Percentiles rank a stretch among this genome's conserved stretches.
These are phyloP conservation scores for Stegodyphus mimosarum DNA, from an alignment of 1,140 invertebrate species.

Conservation along the genomic window DNA sequence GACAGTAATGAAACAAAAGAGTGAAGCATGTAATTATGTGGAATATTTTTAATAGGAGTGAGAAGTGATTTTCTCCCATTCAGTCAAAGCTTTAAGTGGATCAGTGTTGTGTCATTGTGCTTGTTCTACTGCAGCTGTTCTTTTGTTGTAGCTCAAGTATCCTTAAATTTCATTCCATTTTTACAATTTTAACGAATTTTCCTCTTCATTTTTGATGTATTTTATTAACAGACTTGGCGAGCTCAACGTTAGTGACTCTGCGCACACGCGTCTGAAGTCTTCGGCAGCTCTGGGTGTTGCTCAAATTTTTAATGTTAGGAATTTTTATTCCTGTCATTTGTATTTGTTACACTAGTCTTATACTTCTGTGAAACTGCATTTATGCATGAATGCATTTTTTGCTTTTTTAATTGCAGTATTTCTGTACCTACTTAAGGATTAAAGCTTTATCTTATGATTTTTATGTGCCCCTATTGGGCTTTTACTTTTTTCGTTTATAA, in stretches of 20 bases:
- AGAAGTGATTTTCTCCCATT: neutral
- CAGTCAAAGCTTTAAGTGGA: slow-evolving; percentile 57
- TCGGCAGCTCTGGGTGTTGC: slow-evolving; percentile 51
- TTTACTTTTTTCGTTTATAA: slow-evolving; percentile 34
- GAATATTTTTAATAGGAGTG: neutral
- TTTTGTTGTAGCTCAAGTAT: slow-evolving; percentile 49
- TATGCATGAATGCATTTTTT: slow-evolving; percentile 6
- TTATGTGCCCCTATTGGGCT: slow-evolving; percentile 49
- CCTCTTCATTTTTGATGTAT: neutral
- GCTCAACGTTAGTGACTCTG: slow-evolving; percentile 37
- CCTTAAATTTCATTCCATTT: slow-evolving; percentile 29
- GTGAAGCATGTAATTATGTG: slow-evolving; percentile 61
- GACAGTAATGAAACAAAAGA: slow-evolving; percentile 74
- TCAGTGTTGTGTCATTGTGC: slow-evolving; percentile 52
- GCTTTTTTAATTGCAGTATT: slow-evolving; percentile 12
- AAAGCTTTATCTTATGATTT: slow-evolving; percentile 58
- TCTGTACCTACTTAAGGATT: slow-evolving; percentile 41
- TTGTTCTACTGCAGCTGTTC: slow-evolving; percentile 37
- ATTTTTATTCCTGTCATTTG: slow-evolving; percentile 44
- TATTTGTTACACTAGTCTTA: slow-evolving; percentile 51
- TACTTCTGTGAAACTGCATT: slow-evolving; percentile 23
- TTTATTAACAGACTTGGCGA: slow-evolving; percentile 30
- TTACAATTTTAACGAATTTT: slow-evolving; percentile 16
- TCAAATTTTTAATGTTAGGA: slow-evolving; percentile 57
- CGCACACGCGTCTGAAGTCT: slow-evolving; percentile 15